Evolutionary conservation across 2,797 vertebrate species (phyloP).

Genomic region (Streptopelia turtur): DNA sequence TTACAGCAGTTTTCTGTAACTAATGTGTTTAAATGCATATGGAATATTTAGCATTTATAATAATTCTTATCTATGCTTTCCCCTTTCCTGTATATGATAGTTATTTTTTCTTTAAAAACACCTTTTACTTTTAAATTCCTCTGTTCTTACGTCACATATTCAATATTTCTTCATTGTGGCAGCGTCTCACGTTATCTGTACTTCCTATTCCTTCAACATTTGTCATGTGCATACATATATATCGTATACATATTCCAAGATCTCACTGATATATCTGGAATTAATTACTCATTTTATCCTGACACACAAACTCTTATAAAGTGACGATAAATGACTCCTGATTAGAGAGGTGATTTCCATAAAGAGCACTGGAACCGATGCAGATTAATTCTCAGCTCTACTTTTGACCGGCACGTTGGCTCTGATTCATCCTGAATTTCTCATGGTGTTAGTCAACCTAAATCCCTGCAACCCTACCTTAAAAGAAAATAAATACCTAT

Average conservation of each 20-base stretch:
- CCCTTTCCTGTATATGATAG: neutral
- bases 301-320: slow-evolving; percentile 33
- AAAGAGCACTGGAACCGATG: slow-evolving; percentile 24
- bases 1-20: neutral
- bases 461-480: neutral
- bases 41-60: neutral
- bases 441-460: neutral
- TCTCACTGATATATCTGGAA: slow-evolving; percentile 5
- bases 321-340: slow-evolving; percentile 9
- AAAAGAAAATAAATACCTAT: neutral
- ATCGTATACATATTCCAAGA: neutral
- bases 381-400: slow-evolving; percentile 10
- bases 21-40: neutral
- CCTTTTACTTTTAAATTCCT: neutral
- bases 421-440: neutral
- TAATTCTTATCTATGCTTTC: neutral
- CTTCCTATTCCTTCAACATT: neutral
- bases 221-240: neutral
- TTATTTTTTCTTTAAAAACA: neutral
- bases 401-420: neutral
- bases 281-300: slow-evolving; percentile 42
- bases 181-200: neutral
- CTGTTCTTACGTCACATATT: neutral
- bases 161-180: neutral
- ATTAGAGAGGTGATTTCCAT: slow-evolving; percentile 13